A percentile compares a stretch with the other conserved stretches of the same genome.
These are phyloP conservation scores for Charanyca ferruginea DNA, from an alignment of 2,888 invertebrate species.

Conservation along the genomic window DNA sequence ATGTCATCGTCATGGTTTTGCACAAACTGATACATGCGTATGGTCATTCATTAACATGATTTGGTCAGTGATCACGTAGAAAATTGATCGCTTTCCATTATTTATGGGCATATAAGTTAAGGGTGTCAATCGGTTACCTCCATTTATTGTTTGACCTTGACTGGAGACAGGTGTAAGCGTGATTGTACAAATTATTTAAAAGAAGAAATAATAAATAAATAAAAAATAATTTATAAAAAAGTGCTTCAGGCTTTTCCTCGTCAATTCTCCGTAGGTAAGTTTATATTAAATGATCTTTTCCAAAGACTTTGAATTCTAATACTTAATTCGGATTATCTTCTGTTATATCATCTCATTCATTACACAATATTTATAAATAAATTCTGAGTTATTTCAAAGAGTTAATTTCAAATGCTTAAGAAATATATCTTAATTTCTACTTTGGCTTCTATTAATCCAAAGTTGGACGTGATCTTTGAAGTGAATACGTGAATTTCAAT, in stretches of 20 bases:
- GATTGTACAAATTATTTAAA: constrained; percentile 40
- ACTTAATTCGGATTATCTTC: not conserved
- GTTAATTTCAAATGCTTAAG: not conserved
- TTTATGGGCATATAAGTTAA: constrained; percentile 78
- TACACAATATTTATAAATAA: not conserved
- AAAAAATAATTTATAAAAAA: too few relatives aligned
- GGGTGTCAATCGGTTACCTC: constrained; percentile 70
- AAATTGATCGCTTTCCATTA: constrained; percentile 83
- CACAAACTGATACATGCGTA: constrained; percentile 69
- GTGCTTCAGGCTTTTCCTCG: constrained; percentile 3
- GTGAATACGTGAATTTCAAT: constrained; percentile 6
- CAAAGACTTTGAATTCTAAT: not conserved
- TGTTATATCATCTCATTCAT: not conserved
- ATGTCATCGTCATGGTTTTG: constrained; percentile 74
- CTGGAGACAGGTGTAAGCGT: constrained; percentile 52
- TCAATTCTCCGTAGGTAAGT: constrained; percentile 18
- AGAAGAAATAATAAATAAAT: too few relatives aligned
- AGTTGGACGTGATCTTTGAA: constrained; percentile 30
- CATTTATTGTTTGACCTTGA: constrained; percentile 81
- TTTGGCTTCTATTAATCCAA: constrained; percentile 16
- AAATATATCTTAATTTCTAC: not conserved
- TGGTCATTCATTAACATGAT: constrained; percentile 82
- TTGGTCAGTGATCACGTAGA: constrained; percentile 82
- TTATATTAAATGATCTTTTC: not conserved
- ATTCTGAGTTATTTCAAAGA: not conserved